Base-by-base conservation (phyloP, 2,113 vertebrate genomes). In the Odontesthes bonariensis region DNA sequence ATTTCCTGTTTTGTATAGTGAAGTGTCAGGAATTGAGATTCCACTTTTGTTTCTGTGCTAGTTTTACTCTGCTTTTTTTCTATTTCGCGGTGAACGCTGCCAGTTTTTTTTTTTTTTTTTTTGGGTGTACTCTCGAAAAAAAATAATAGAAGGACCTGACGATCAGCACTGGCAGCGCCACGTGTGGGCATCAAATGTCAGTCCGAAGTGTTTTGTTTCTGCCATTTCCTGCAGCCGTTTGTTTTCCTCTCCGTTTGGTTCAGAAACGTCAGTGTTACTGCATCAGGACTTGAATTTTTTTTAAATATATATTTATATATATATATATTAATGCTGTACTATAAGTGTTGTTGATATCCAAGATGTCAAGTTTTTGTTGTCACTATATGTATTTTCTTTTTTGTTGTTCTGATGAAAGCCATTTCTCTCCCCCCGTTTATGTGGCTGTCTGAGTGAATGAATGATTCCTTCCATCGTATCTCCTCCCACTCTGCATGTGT, bases 281-380 rank as follows among this genome's bases (percentile, higher is more conserved):
- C 62, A 20, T 84, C 77, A 94, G 92, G 89, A 96, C 96, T 96
- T 96, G 95, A 96, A 96, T 91, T 92, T 95, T 90, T 88, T 85
- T 88, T 87, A 60, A 79, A 44, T 40, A 44, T 44, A 44, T 40
- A 16, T 75, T 68, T 75, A 80, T 81, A 74, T 83, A 40, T 40
- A 16, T 75, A 71, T 75, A 80, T 81, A 74, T 83, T 88, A 73
- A 81, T 91, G 74, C 74, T 87, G 86, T 91, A 75, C 81, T 79
- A 75, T 81, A 75, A 56, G 69, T 79, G 85, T 77, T 81, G 31
- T 85, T 84, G 86, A 69, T 83, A 56, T 83, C 56, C 51, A 86
- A 70, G 52, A 85, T 76, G 51, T 84, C 22, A 53, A 49, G 17
- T 19, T 87, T 73, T 77, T 88, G 47, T 77, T 77, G 70, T 83